Evolutionary conservation across 2,888 invertebrate species (phyloP), one percentile per base, ranked within the genome.

Genomic region (Auanema freiburgensis): DNA sequence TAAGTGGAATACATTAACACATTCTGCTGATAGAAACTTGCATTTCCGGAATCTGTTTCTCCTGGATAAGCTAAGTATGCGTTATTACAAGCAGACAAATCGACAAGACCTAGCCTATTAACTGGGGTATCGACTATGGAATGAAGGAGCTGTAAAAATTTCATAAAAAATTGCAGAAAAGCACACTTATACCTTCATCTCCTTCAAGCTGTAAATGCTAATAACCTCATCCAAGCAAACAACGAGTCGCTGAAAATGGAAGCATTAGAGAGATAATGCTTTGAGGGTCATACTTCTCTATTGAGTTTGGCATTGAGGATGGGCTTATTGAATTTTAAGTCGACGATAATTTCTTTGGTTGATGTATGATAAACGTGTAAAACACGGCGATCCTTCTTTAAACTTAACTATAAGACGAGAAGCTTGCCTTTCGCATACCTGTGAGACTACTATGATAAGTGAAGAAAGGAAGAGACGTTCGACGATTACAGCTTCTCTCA

Each of bases 111-210:
- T 81, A 89, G 88, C 62, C 91, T 90, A 88, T 98, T 98, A 67
- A 92, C 91, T 69, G 98, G 97, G 68, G 97, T 97, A 86, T 98
- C 97, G 80, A 94, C 89, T 84, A 98, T 97, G 66, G 94, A 95
- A 87, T 98, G 97, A 83, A 97, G 88, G 74, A 96, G 62, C 74
- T 77, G 52, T 56, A 71, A 54, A 25, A 25, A 16, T 2, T 40
- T 14, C 92, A 87, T 55, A n/a, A n/a, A n/a, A n/a, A n/a, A n/a
- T n/a, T n/a, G n/a, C n/a, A n/a, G n/a, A n/a, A 41, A 18, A 21
- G 8, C 44, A 8, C 2, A n/a, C n/a, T n/a, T n/a, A n/a, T 24
- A 74, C 75, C 66, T 72, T 75, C 83, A 83, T 83, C 52, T 83
- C 83, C 16, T 85, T 90, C 83, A 98, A 95, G 87, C 95, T 96